Evolutionary conservation across 1,140 invertebrate species (phyloP).

Genomic region (Cotesia chilonis): DNA sequence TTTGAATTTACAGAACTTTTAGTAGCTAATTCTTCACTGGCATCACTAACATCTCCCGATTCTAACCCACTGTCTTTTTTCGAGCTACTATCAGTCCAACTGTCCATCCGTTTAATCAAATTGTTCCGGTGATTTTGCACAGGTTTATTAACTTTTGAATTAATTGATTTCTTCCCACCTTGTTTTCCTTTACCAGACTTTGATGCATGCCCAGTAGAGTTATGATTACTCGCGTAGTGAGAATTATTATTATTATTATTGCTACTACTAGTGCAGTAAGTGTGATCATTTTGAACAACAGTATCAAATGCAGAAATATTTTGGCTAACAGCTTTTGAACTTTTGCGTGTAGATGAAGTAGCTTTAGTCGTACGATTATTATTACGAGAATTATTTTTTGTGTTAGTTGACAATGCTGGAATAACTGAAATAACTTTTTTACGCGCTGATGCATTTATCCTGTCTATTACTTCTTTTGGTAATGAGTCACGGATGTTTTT

Average conservation of each 20-base stretch:
- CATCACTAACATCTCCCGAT: slow-evolving; percentile 60
- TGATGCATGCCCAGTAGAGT: no score
- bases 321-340: slow-evolving; percentile 52
- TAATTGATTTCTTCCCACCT: not conserved
- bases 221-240: no score
- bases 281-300: no score
- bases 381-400: slow-evolving; percentile 45
- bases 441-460: slow-evolving; percentile 63
- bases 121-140: not conserved
- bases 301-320: slow-evolving; percentile 11
- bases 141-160: not conserved
- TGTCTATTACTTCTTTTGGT: slow-evolving; percentile 64
- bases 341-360: slow-evolving; percentile 52
- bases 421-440: slow-evolving; percentile 65
- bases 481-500: slow-evolving; percentile 59
- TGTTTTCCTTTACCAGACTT: not conserved
- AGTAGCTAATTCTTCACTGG: slow-evolving; percentile 49
- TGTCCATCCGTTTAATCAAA: slow-evolving; percentile 25
- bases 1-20: slow-evolving; percentile 9
- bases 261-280: no score
- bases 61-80: slow-evolving; percentile 63
- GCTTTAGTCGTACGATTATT: slow-evolving; percentile 59
- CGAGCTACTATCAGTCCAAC: slow-evolving; percentile 47
- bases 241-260: no score
- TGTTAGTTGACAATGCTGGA: slow-evolving; percentile 58